phyloP scores from a whole-genome alignment of 2,113 vertebrate genomes.

The Pantherophis guttatus region DNA sequence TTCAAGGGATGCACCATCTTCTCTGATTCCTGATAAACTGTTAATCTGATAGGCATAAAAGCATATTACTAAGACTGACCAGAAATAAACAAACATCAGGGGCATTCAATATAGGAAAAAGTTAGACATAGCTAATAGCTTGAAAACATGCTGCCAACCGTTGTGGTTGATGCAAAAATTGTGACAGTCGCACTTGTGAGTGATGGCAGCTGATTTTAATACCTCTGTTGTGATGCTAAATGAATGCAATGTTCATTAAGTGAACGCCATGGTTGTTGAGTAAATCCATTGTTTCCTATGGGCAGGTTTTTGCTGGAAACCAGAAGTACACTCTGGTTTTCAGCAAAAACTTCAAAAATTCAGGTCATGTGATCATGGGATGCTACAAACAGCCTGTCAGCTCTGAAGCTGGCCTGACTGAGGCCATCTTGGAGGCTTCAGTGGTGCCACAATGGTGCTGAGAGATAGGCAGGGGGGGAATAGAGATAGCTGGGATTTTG shows the following conservation, averaged over 20 bases:
- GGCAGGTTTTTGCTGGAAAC: background rate
- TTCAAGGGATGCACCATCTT: background rate
- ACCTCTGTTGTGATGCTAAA: background rate
- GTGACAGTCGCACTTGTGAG: rapidly evolving
- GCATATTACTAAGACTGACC: background rate
- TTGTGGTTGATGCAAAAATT: background rate
- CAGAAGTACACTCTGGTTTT: background rate
- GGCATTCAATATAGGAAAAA: background rate
- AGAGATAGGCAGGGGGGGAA: too few species aligned
- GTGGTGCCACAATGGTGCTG: too few species aligned
- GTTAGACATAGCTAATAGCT: background rate
- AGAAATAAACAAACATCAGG: background rate
- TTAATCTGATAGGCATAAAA: background rate
- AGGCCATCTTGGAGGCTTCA: too few species aligned
- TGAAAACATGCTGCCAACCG: background rate
- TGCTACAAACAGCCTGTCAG: background rate
- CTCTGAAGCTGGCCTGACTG: too few species aligned
- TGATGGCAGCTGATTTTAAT: background rate
- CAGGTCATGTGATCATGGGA: background rate
- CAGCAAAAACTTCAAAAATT: background rate
- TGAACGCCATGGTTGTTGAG: too few species aligned
- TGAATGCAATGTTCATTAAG: too few species aligned
- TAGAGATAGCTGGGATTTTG: too few species aligned
- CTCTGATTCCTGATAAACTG: background rate
- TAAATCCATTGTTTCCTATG: background rate